These are phyloP conservation scores for Drosophila bifasciata DNA, from an alignment of 1,140 invertebrate genomes.

Conservation along the genomic window DNA sequence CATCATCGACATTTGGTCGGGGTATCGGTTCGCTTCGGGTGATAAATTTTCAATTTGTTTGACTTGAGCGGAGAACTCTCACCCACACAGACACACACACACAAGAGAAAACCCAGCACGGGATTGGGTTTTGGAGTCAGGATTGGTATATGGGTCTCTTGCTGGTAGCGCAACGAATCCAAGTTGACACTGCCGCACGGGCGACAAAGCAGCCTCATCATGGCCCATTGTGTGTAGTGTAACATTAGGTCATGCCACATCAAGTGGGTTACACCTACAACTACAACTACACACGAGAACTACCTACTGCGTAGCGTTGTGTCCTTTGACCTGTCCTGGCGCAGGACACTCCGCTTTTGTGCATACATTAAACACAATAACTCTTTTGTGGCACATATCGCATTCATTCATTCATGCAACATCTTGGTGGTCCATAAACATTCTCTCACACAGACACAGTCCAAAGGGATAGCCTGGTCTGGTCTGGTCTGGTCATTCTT, in stretches of 20 bases:
- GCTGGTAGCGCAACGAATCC: slow-evolving; percentile 72
- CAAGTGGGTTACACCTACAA: slow-evolving; percentile 39
- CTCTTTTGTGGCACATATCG: slow-evolving; percentile 57
- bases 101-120: background rate
- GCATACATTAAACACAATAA: slow-evolving; percentile 78
- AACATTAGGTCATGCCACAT: slow-evolving; percentile 78
- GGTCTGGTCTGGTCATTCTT: too few relatives aligned
- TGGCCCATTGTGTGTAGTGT: slow-evolving; percentile 77
- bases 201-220: slow-evolving; percentile 50
- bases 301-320: slow-evolving; percentile 19
- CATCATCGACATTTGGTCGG: slow-evolving; percentile 52
- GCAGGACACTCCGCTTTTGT: slow-evolving; percentile 7
- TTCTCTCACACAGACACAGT: slow-evolving; percentile 22
- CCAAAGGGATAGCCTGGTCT: too few relatives aligned
- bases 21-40: slow-evolving; percentile 48
- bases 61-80: slow-evolving; percentile 64
- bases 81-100: slow-evolving; percentile 56
- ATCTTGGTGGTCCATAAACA: slow-evolving; percentile 57
- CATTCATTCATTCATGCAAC: slow-evolving; percentile 52
- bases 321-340: slow-evolving; percentile 14
- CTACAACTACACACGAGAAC: background rate
- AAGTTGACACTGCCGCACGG: slow-evolving; percentile 66
- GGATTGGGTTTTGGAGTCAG: background rate
- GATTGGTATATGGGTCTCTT: background rate
- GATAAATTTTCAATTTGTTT: slow-evolving; percentile 82